Percentiles rank a stretch among this genome's conserved stretches.
Evolutionary conservation across 2,113 vertebrate genomes (phyloP).

Genomic region (Irena cyanogastra): DNA sequence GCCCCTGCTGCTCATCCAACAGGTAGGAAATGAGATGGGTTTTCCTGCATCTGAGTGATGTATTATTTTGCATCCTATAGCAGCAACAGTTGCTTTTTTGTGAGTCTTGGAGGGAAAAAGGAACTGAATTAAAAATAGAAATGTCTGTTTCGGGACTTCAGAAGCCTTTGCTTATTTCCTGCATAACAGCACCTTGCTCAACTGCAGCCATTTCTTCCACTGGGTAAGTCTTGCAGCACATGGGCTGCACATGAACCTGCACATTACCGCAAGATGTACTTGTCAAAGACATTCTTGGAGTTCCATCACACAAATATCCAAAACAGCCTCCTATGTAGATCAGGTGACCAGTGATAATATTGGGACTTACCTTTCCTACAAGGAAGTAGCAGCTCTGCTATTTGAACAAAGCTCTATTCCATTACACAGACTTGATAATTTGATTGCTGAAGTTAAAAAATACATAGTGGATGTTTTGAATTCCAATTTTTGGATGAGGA

Average conservation of each 20-base stretch:
- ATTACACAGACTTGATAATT: neutral
- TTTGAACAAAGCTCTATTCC: neutral
- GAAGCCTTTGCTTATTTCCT: neutral
- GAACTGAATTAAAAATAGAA: neutral
- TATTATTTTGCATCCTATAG: neutral
- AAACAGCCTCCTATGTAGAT: neutral
- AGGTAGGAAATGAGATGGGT: neutral
- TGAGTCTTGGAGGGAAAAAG: neutral
- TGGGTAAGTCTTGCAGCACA: neutral
- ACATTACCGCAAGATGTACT: neutral
- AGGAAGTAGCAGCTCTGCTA: neutral
- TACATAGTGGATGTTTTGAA: too few relatives aligned
- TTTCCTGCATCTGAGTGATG: neutral
- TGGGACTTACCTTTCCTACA: neutral
- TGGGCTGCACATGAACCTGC: neutral
- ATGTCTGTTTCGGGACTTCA: neutral
- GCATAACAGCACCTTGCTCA: neutral
- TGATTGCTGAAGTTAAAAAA: neutral
- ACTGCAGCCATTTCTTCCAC: neutral
- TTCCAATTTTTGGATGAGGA: neutral
- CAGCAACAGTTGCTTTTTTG: neutral
- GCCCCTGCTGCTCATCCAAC: neutral
- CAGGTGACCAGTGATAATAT: neutral
- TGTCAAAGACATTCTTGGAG: neutral
- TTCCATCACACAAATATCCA: neutral